Base-by-base conservation (phyloP, 2,113 vertebrate species). In the Myxocyprinus asiaticus region DNA sequence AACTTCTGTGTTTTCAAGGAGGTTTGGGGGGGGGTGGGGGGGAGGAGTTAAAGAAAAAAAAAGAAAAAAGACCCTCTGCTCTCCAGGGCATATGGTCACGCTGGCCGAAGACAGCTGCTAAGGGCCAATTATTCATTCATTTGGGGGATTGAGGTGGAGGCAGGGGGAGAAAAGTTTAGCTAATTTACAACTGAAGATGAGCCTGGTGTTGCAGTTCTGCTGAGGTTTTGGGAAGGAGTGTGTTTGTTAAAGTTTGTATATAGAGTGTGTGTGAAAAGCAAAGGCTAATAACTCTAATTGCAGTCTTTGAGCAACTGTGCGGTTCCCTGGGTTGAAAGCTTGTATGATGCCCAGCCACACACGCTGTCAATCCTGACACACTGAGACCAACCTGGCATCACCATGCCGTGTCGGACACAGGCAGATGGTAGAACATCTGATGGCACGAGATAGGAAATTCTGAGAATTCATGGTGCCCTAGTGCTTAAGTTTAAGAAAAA, bases 51-150 rank as follows among this genome's bases (percentile, higher is more conserved):
- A 33, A 33, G n/a, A n/a, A n/a, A n/a, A n/a, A n/a, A n/a, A n/a
- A n/a, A n/a, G n/a, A 33, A 33, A 33, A 33, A 33, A 33, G 22
- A 33, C 22, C 22, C 22, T 1, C 45, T 75, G 77, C 9, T 77
- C 33, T 67, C 56, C 47, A 62, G 81, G 88, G 85, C 87, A 87
- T 87, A 82, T 83, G 86, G 77, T 84, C 78, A 10, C 87, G 77
- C 71, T 70, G 62, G 76, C 15, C 62, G 61, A 75, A 67, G 81
- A 80, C 88, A 87, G 88, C 90, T 88, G 88, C 88, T 83, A 14
- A 72, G 71, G 15, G 75, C 83, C 86, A 79, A 89, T 33, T 33
- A 33, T 83, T 59, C 84, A 76, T 76, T 76, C 33, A n/a, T 47
- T 75, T 45, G 5, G 22, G 78, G 62, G 84, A 79, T 83, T 67